These are phyloP conservation scores for Ammospiza caudacuta DNA, from an alignment of 2,113 vertebrate species.

Conservation along the genomic window DNA sequence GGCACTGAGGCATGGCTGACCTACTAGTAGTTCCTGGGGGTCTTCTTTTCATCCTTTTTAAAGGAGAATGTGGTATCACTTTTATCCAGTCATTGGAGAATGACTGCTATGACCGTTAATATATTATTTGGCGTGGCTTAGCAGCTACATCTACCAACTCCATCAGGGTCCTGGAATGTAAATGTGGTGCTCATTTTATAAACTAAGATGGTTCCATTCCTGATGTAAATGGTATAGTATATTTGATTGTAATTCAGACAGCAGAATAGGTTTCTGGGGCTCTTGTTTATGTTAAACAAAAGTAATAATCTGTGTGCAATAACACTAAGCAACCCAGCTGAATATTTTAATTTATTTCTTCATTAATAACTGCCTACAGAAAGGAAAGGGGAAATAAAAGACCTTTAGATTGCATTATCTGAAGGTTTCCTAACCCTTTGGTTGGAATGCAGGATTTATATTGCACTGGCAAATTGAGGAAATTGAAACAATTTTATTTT, in stretches of 20 bases:
- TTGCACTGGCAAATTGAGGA: neutral
- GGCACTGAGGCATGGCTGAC: neutral
- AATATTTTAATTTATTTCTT: neutral
- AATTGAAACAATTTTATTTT: neutral
- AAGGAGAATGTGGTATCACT: neutral
- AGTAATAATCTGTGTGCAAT: neutral
- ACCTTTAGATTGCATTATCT: neutral
- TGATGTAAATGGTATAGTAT: neutral
- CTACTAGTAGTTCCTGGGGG: neutral
- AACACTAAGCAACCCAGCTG: neutral
- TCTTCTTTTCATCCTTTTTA: neutral
- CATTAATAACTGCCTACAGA: neutral
- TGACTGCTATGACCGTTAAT: neutral
- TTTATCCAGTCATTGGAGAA: neutral
- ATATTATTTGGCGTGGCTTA: neutral
- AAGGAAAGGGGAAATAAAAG: neutral
- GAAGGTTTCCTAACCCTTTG: slow-evolving; percentile 33
- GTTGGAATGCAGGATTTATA: slow-evolving; percentile 21
- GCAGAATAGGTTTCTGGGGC: neutral
- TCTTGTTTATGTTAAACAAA: neutral
- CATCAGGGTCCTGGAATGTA: neutral
- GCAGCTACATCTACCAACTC: neutral
- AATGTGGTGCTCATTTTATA: neutral
- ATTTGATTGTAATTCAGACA: neutral
- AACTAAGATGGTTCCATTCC: neutral